Evolutionary conservation across 1,140 invertebrate genomes (phyloP), one percentile per base, ranked within the genome.

Genomic region (Bombyx mori): DNA sequence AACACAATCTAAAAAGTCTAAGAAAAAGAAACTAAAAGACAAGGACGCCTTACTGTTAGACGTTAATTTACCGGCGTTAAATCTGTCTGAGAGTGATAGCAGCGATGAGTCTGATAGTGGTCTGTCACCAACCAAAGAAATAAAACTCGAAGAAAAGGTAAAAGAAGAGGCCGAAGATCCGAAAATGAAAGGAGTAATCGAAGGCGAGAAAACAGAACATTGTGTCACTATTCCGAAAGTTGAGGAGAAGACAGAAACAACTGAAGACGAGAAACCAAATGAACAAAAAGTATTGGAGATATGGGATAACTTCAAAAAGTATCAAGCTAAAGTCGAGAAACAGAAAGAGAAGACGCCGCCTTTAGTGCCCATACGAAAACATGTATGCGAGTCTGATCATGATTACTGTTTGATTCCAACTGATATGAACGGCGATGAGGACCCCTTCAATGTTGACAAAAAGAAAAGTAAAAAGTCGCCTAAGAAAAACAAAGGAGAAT

Each of bases 291-390:
- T 90, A 44, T 73, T 88, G 59, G 92, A 93, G n/a, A 94, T 95
- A 73, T 95, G 94, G 94, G 93, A 95, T 69, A 94, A 95, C 73
- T 94, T 95, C 58, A 93, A 93, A 74, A 91, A 90, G 42, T 93
- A 92, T 73, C 89, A 92, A 65, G 91, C 91, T 8, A 87, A 88
- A 69, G 71, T 82, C 45, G 86, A 88, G 57, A 86, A 86, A 65
- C 79, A 77, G 56, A 84, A 75, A 68, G 80, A 88, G 68, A 86
- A 86, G 62, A 85, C 79, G 9, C 82, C 78, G 44, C 82, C 87
- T 47, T 79, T 89, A 53, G 88, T 89, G 47, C 68, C 68, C 49
- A 74, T 89, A 18, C 75, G 79, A 62, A 83, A 81, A 66, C 90
- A 91, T 72, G 90, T 91, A n/a, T 88, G 83, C 56, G 87, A 86